Conservation (phyloP, 2,113 vertebrate genomes). For the Piaya cayana region DNA sequence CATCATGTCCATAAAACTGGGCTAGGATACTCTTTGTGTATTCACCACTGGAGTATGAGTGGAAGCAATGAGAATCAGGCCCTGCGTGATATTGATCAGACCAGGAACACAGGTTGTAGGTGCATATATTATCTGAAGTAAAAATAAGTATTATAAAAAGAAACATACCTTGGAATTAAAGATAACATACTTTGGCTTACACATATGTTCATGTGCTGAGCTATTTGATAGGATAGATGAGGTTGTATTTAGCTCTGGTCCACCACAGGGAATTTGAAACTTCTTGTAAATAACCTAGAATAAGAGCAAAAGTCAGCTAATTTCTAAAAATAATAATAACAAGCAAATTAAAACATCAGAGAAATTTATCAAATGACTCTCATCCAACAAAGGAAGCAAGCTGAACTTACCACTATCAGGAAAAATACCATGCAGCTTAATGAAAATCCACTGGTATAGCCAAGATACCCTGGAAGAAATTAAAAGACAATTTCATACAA, state of each 20-base stretch:
- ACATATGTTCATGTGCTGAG: constrained; percentile 60
- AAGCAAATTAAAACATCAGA: background rate
- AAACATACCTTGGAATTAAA: constrained; percentile 82
- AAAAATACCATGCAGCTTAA: constrained; percentile 90
- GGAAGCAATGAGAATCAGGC: background rate
- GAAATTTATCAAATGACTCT: background rate
- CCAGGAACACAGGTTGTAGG: background rate
- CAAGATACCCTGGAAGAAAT: constrained; percentile 81
- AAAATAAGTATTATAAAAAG: constrained; percentile 54
- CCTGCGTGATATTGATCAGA: background rate
- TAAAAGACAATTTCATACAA: background rate
- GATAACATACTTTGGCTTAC: constrained; percentile 79
- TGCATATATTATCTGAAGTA: constrained; percentile 2
- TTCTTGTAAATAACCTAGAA: constrained; percentile 83
- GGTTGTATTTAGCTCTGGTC: constrained; percentile 61
- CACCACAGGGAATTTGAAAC: constrained; percentile 73
- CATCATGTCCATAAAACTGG: background rate
- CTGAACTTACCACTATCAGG: constrained; percentile 89
- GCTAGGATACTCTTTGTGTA: background rate
- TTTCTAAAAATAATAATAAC: background rate
- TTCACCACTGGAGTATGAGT: background rate
- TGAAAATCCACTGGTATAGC: constrained; percentile 86
- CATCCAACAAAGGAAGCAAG: background rate
- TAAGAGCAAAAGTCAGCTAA: background rate
- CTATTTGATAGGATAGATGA: constrained; percentile 43